Evolutionary conservation across 2,113 vertebrate genomes (phyloP), one percentile per base, ranked within the genome.

Genomic region (Anolis sagrei): DNA sequence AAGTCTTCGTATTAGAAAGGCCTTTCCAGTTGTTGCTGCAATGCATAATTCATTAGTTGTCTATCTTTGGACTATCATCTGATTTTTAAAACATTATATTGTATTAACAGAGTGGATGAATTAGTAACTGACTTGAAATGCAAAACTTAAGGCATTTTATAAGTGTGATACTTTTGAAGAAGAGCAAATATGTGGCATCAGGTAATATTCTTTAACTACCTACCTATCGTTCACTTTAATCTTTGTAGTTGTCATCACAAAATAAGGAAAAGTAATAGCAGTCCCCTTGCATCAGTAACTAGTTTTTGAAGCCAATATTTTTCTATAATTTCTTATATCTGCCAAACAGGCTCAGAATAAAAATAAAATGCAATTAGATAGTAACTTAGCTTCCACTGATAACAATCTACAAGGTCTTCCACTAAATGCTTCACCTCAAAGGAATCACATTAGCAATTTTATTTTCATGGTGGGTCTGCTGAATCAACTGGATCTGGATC

Each of bases 291-390:
- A 64, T 44, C 21, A 36, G 6, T 39, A 44, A 14, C 32, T 7
- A 54, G 23, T 69, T 68, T 13, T 79, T 11, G 39, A 66, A 69
- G 6, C 49, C 51, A 76, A 13, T 10, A 32, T 13, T 4, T 5
- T 48, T 79, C 77, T 49, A 39, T n/a, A 48, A 73, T 23, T 39
- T 66, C 44, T 29, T 68, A 68, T 29, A 2, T 39, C 48, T 48
- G 29, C 25, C 14, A 23, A 36, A 73, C 18, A 64, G 34, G 66
- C 48, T 8, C 6, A 14, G 66, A 72, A 62, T 73, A 16, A 16
- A 70, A 81, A 86, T 49, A 36, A 86, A 48, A 74, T n/a, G 81
- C 34, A 72, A n/a, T 66, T 49, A 86, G 39, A 73, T 14, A 69
- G 44, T 2, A 9, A 51, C 3, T 64, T 86, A n/a, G 13, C 21